These are phyloP conservation scores for Drosophila bunnanda DNA, from an alignment of 2,888 invertebrate genomes.

Conservation along the genomic window DNA sequence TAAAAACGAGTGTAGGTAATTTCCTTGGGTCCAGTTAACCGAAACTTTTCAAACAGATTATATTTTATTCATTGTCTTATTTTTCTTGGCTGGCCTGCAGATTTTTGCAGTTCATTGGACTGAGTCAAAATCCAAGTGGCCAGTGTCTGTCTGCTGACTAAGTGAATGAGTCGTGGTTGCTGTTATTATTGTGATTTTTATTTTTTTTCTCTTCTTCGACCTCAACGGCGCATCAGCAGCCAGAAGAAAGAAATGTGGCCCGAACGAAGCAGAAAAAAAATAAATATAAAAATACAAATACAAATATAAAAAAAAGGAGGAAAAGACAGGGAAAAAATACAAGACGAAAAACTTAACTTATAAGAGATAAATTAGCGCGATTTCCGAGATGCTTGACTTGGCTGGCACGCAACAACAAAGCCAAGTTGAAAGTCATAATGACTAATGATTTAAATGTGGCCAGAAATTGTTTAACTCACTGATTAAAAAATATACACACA, in stretches of 20 bases:
- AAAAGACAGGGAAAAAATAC: conserved; percentile 19
- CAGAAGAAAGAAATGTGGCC: conserved; percentile 45
- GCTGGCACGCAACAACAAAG: conserved; percentile 44
- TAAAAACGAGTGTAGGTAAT: conserved; percentile 39
- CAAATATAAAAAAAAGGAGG: conserved; percentile 5
- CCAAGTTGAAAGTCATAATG: conserved; percentile 72
- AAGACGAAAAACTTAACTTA: conserved; percentile 49
- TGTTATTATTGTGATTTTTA: conserved; percentile 36
- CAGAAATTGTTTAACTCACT: conserved; percentile 48
- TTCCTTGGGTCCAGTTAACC: conserved; percentile 17
- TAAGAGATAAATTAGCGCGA: conserved; percentile 73
- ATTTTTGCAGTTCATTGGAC: conserved; percentile 74
- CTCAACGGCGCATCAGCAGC: conserved; percentile 32
- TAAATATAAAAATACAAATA: conserved; percentile 3
- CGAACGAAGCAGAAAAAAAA: conserved; percentile 8
- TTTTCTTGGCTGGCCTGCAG: conserved; percentile 41
- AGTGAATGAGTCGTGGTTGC: conserved; percentile 72
- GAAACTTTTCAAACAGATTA: conserved; percentile 21
- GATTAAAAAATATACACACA: conserved; percentile 11
- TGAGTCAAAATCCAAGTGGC: conserved; percentile 44
- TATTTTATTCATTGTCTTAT: conserved; percentile 12
- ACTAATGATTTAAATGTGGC: conserved; percentile 67
- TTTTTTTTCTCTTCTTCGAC: conserved; percentile 15
- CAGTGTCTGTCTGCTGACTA: conserved; percentile 58
- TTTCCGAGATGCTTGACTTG: conserved; percentile 54